Percentiles rank a stretch among this genome's conserved stretches.
These are phyloP conservation scores for Penaeus japonicus DNA, from an alignment of 1,140 invertebrate genomes.

Conservation along the genomic window DNA sequence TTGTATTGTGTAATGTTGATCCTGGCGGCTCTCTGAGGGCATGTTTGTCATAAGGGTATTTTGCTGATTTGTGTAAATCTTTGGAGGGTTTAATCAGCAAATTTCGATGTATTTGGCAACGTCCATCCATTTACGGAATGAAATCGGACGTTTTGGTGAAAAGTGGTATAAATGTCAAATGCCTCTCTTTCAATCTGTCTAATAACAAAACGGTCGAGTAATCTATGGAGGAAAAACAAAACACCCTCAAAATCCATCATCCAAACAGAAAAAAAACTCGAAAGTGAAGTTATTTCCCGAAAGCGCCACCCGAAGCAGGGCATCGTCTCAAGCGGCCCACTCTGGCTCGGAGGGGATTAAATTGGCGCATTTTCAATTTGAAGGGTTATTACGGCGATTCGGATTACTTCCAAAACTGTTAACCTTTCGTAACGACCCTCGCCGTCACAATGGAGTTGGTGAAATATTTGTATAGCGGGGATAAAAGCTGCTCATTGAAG, in stretches of 20 bases:
- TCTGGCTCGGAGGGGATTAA: neutral
- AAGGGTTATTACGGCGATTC: conserved; percentile 35
- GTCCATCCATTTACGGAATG: neutral
- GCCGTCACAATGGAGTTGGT: conserved; percentile 24
- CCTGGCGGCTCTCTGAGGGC: too few species aligned
- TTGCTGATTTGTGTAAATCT: too few species aligned
- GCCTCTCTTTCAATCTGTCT: neutral
- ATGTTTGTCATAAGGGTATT: too few species aligned
- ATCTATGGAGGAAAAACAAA: too few species aligned
- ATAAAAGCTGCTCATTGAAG: neutral
- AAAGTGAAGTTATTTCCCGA: too few species aligned
- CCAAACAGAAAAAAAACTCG: too few species aligned
- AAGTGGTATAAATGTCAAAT: neutral
- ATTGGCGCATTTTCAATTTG: conserved; percentile 30
- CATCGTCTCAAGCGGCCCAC: neutral
- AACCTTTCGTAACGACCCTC: conserved; percentile 41
- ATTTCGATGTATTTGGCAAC: neutral
- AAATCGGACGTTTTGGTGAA: neutral
- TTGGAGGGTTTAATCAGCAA: too few species aligned
- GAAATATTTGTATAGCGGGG: conserved; percentile 31
- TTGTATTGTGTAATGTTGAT: too few species aligned
- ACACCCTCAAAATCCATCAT: too few species aligned
- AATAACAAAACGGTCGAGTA: too few species aligned
- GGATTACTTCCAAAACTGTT: conserved; percentile 43
- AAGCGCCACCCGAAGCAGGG: neutral